These are phyloP conservation scores for Dryoscopus gambensis DNA, from an alignment of 2,113 vertebrate species.

Conservation along the genomic window DNA sequence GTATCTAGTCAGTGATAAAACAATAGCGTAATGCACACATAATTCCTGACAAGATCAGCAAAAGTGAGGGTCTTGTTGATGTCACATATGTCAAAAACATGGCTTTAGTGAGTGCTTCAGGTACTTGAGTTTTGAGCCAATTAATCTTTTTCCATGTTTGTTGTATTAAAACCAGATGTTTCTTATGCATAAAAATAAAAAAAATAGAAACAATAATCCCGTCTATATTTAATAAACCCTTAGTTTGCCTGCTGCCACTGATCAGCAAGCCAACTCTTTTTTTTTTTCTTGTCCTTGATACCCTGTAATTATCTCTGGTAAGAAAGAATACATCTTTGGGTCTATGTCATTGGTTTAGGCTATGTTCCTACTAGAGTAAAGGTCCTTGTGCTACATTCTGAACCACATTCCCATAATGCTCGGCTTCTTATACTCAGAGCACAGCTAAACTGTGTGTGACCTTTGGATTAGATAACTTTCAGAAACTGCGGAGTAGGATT, in stretches of 20 bases:
- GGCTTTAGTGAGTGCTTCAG: background rate
- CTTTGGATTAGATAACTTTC: conserved; percentile 32
- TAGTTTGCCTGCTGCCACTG: background rate
- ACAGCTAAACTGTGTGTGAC: background rate
- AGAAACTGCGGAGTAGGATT: background rate
- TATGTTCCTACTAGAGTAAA: background rate
- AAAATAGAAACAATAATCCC: background rate
- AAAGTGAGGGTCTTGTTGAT: background rate
- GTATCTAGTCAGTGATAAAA: background rate
- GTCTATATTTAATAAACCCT: background rate
- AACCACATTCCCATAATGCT: background rate
- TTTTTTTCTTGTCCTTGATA: background rate
- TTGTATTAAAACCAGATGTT: background rate
- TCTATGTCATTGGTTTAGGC: background rate
- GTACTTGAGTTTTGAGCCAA: background rate
- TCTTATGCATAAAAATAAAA: background rate
- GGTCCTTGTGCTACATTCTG: background rate
- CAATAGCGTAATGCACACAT: background rate
- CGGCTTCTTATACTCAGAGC: background rate
- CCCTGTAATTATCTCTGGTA: background rate
- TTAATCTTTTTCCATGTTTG: background rate
- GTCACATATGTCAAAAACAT: background rate
- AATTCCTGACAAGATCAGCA: background rate
- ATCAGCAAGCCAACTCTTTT: background rate
- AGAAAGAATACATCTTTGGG: background rate